Evolutionary conservation across 2,888 invertebrate genomes (phyloP).

Genomic region (Rhodophaea formosa): DNA sequence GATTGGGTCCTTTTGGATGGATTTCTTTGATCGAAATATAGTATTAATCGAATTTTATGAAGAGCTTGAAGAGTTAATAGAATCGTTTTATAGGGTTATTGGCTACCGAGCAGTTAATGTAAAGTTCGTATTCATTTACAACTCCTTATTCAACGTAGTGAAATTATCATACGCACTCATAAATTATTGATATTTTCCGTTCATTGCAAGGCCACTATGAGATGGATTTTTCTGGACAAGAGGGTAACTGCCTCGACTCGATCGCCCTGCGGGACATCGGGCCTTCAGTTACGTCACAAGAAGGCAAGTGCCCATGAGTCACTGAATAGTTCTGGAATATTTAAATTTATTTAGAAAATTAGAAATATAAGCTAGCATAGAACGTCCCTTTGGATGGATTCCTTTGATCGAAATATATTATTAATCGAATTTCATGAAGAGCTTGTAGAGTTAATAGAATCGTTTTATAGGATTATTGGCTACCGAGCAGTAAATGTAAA

Average conservation of each 20-base stretch:
- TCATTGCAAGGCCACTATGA: constrained; percentile 8
- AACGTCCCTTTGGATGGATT: neutral
- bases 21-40: constrained; percentile 1
- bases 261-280: constrained; percentile 15
- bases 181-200: constrained; percentile 10
- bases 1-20: constrained; percentile 1
- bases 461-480: too few relatives aligned
- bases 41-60: neutral
- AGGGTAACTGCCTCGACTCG: constrained; percentile 20
- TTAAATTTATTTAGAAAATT: too few relatives aligned
- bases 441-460: neutral
- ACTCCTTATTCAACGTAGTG: too few relatives aligned
- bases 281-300: neutral
- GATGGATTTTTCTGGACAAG: constrained; percentile 20
- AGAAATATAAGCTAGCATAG: neutral
- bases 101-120: too few relatives aligned
- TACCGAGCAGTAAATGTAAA: too few relatives aligned
- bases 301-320: constrained; percentile 7
- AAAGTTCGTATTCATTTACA: too few relatives aligned
- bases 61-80: neutral
- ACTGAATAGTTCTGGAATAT: neutral
- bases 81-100: too few relatives aligned
- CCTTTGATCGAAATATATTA: constrained; percentile 5
- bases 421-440: neutral
- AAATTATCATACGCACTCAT: constrained; percentile 5